A percentile compares a stretch with the other conserved stretches of the same genome.
Conservation (phyloP, 2,113 vertebrate genomes). For the Dendropsophus ebraccatus region DNA sequence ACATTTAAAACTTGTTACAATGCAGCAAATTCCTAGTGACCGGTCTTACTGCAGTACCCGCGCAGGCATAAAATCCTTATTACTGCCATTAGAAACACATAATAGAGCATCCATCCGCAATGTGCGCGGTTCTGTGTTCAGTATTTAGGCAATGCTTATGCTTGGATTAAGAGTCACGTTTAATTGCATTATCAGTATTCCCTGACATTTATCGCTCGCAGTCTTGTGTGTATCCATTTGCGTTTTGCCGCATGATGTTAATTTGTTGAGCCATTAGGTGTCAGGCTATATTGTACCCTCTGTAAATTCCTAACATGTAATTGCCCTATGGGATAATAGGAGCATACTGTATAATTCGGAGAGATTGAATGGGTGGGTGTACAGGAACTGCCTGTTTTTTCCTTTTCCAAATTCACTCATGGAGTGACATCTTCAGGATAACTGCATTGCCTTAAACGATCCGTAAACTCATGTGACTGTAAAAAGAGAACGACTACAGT, state of each 20-base stretch:
- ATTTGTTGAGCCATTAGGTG: conserved; percentile 7
- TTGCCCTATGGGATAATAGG: too few species aligned
- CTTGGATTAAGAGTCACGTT: conserved; percentile 15
- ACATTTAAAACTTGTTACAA: not conserved
- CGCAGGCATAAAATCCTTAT: not conserved
- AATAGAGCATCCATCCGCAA: not conserved
- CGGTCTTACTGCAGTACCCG: not conserved
- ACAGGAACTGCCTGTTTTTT: not conserved
- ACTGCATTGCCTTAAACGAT: too few species aligned
- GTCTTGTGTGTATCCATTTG: conserved; percentile 3
- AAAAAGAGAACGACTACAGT: too few species aligned
- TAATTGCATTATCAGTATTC: conserved; percentile 19
- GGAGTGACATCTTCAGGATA: too few species aligned
- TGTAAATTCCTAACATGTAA: conserved; percentile 18
- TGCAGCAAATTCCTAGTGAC: not conserved
- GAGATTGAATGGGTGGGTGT: not conserved
- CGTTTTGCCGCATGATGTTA: conserved; percentile 9
- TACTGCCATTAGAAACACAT: not conserved
- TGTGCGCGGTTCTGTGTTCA: not conserved
- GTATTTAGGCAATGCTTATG: conserved; percentile 22
- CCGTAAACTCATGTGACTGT: too few species aligned
- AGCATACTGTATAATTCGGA: not conserved
- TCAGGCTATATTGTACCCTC: conserved; percentile 1
- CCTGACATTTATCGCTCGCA: not conserved
- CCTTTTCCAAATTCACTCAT: too few species aligned